Evolutionary conservation across 2,888 invertebrate genomes (phyloP).

Genomic region (Coleophora deauratella): DNA sequence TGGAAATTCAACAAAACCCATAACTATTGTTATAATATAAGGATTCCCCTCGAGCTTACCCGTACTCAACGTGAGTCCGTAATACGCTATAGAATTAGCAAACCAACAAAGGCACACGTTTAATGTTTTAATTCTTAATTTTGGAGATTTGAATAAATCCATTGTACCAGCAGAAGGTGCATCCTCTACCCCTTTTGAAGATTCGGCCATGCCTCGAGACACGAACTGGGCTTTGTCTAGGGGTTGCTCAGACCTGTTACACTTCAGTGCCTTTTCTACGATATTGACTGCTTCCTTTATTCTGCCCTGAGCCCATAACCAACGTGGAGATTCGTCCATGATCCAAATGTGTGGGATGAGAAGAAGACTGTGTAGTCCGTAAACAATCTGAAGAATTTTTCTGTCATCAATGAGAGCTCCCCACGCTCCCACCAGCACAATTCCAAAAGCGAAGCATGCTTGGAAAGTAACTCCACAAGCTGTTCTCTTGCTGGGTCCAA

Average conservation of each 20-base stretch:
- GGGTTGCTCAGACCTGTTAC: conserved; percentile 77
- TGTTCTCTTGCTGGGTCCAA: conserved; percentile 85
- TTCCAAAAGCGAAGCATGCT: conserved; percentile 84
- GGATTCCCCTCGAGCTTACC: conserved; percentile 89
- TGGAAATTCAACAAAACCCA: conserved; percentile 87
- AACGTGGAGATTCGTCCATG: conserved; percentile 91
- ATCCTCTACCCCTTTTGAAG: conserved; percentile 43
- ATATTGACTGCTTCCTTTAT: conserved; percentile 82
- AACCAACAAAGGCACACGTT: conserved; percentile 91
- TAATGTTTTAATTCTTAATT: conserved; percentile 83
- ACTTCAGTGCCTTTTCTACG: conserved; percentile 82
- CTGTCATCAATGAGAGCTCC: conserved; percentile 83
- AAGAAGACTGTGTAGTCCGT: conserved; percentile 83
- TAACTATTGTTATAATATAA: conserved; percentile 83
- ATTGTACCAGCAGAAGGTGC: conserved; percentile 72
- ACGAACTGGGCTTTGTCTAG: conserved; percentile 79
- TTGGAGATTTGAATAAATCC: conserved; percentile 87
- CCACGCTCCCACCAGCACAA: conserved; percentile 89
- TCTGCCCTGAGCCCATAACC: conserved; percentile 90
- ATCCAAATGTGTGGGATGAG: conserved; percentile 89
- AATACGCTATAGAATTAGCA: conserved; percentile 90
- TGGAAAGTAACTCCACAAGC: conserved; percentile 87
- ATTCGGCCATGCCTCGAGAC: conserved; percentile 73
- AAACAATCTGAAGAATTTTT: conserved; percentile 82
- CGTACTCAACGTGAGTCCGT: conserved; percentile 86